These are phyloP conservation scores for Nemopilema nomurai DNA, from an alignment of 30 jellyfish, hydroid and myxozoan genomes.

Conservation along the genomic window DNA sequence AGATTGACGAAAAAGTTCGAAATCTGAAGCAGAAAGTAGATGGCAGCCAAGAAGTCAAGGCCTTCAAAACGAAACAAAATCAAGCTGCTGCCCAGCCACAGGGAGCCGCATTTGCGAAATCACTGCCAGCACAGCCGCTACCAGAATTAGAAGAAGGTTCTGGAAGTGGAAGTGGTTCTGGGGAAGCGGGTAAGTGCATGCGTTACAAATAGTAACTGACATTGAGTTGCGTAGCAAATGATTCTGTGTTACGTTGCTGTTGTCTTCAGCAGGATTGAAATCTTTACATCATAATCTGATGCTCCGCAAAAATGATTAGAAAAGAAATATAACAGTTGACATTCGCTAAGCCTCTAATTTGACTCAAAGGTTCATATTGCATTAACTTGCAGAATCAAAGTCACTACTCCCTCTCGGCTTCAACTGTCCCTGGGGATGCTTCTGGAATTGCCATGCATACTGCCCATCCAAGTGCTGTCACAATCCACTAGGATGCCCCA, in stretches of 20 bases:
- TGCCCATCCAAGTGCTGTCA: constrained; percentile 97
- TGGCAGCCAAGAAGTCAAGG: constrained; percentile 31
- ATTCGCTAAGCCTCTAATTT: too few species aligned
- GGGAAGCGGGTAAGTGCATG: constrained; percentile 57
- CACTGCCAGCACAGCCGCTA: constrained; percentile 8
- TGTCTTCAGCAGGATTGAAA: background rate
- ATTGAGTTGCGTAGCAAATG: background rate
- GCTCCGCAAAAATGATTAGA: background rate
- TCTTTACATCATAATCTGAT: background rate
- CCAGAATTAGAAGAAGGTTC: constrained; percentile 63
- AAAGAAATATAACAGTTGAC: background rate
- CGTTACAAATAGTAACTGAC: too few species aligned
- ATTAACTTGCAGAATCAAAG: constrained; percentile 26
- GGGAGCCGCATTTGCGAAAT: background rate
- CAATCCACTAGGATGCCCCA: constrained; percentile 92
- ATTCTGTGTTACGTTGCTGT: background rate
- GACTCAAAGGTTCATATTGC: background rate
- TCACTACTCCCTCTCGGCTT: constrained; percentile 72
- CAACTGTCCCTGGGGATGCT: constrained; percentile 99
- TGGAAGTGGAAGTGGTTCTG: constrained; percentile 71
- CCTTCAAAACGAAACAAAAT: background rate
- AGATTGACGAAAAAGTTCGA: constrained; percentile 59
- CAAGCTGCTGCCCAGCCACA: background rate
- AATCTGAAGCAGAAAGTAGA: constrained; percentile 53
- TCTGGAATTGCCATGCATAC: constrained; percentile 93